Evolutionary conservation across 2,888 invertebrate genomes (phyloP), one percentile per base, ranked within the genome.

Genomic region (Helleia helle): DNA sequence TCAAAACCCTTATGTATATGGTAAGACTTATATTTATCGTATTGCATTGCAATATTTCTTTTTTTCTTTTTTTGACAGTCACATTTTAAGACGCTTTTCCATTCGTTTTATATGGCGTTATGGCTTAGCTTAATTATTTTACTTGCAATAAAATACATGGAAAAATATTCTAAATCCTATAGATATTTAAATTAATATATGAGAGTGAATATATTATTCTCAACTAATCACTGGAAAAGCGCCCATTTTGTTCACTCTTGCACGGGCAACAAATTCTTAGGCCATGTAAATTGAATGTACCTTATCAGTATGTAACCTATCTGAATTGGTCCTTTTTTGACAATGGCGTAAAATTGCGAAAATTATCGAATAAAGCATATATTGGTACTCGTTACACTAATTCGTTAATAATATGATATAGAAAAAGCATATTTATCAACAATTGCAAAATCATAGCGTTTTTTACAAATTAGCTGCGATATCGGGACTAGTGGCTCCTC

Each of bases 401-500:
- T 39, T 30, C 39, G 22, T 25, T 30, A 24, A 24, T 24, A 18
- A 22, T 11, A 31, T 15, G 15, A 15, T 17, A 34, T 34, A 22
- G 9, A 18, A 22, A 9, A 34, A 34, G 22, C 34, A 34, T 34
- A 22, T 13, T 13, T 29, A n/a, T n/a, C n/a, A 12, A 29, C 31
- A 22, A 7, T 34, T 12, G 18, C 34, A 18, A 34, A 34, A 34
- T 29, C 13, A 8, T n/a, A 4, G 28, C 8, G 3, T 4, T 22
- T 22, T 3, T 22, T 3, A 7, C 7, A 13, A 2, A 14, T 12
- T 71, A 67, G 73, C 65, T 73, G 73, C 70, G 62, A 62, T 73
- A 61, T 65, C 56, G 59, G 56, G 80, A 80, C 80, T 80, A 80
- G 79, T 67, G 34, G 18, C 18, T 18, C 34, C 7, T 15, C 7